These are phyloP conservation scores for Mesitornis unicolor DNA, from an alignment of 2,113 vertebrate genomes.

Conservation along the genomic window DNA sequence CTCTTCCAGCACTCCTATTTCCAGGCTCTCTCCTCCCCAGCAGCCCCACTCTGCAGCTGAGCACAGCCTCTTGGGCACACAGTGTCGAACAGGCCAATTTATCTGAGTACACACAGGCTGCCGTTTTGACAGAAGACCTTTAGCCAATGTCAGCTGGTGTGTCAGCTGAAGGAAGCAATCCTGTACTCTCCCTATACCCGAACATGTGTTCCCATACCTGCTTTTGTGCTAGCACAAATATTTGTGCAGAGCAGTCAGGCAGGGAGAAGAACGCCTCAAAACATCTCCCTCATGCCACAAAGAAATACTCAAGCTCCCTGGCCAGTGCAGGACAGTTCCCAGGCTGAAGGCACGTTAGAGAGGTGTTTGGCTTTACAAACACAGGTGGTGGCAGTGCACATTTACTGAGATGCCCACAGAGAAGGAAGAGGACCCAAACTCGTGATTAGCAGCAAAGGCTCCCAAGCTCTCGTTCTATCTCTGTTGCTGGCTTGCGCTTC, in stretches of 20 bases:
- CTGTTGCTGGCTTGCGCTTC: not conserved
- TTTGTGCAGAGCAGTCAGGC: not conserved
- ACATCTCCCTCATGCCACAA: not conserved
- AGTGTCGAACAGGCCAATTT: not conserved
- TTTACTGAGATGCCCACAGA: not conserved
- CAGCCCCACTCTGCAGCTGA: not conserved
- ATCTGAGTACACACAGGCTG: not conserved
- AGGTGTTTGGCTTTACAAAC: not conserved
- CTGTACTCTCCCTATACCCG: not conserved
- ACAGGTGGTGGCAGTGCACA: not conserved
- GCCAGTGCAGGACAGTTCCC: accelerated
- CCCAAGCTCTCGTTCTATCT: not conserved
- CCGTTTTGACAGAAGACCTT: not conserved
- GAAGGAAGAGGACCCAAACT: not conserved
- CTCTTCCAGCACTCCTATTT: not conserved
- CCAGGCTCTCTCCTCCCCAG: not conserved
- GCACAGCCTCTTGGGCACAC: not conserved
- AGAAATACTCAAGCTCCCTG: not conserved
- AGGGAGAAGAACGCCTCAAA: not conserved
- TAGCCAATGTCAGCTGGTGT: not conserved
- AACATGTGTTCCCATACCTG: not conserved
- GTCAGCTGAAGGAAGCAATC: not conserved
- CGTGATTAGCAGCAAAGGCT: not conserved
- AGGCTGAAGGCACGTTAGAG: not conserved
- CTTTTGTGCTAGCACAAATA: not conserved